Evolutionary conservation across 2,888 invertebrate species (phyloP), one percentile per base, ranked within the genome.

Genomic region (Choristoneura rosaceana): DNA sequence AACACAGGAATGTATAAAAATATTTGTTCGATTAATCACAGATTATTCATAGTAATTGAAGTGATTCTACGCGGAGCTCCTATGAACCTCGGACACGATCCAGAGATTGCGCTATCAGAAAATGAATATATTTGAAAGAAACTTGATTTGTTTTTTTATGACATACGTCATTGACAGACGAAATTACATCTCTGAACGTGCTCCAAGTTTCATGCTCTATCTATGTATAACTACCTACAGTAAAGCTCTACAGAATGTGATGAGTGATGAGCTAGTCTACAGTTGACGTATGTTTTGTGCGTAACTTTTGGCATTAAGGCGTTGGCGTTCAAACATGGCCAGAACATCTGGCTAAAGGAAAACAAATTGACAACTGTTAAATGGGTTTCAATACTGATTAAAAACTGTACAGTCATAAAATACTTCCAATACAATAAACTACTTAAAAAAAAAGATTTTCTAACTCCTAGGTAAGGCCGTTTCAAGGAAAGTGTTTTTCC

Each of bases 1-100:
- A 91, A 83, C 83, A 81, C 81, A 91, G 93, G 93, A 93, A 93
- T 93, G 93, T 93, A 93, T 81, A 91, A 91, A 92, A 92, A 92
- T 93, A 92, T 87, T 87, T 86, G 87, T 85, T 87, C 79, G 82
- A 84, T 84, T 81, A 86, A 92, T 90, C 91, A 93, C 91, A 92
- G 90, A 85, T 79, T 80, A 78, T 81, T 76, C 25, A 55, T 55
- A 61, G 74, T 81, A 79, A 84, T 84, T 82, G 80, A 79, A 82
- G 77, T 78, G 61, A 66, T 77, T 81, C 75, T 80, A 78, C 79
- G 80, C 74, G 79, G 79, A 69, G 59, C 59, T 60, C 62, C 47
- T 17, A 12, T 38, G 62, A 58, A 45, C 25, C 47, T 68, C 47
- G 52, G 50, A 10, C 14, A 12, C n/a, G 10, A 34, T 4, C 15